phyloP scores from a whole-genome alignment of 2,888 invertebrate species.

The Agrilus mali region DNA sequence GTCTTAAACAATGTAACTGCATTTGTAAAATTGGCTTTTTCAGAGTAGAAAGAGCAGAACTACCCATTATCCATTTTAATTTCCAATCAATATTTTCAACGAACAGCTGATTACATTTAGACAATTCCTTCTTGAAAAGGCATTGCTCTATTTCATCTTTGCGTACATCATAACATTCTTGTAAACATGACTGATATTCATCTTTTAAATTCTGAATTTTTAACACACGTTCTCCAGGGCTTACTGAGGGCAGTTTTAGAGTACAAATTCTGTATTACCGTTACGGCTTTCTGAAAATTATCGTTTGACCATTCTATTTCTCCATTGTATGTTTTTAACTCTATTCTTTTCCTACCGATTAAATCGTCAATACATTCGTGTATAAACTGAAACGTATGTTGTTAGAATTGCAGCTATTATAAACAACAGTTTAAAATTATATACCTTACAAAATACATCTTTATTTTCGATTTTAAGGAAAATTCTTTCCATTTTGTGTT shows the following conservation, averaged over 20 bases:
- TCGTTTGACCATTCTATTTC: slow-evolving; percentile 28
- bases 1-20: slow-evolving; percentile 29
- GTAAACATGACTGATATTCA: slow-evolving; percentile 11
- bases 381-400: slow-evolving; percentile 25
- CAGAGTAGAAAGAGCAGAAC: slow-evolving; percentile 35
- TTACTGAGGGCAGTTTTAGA: slow-evolving; percentile 18
- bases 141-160: slow-evolving; percentile 25
- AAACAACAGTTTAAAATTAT: too few relatives aligned
- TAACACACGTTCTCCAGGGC: slow-evolving; percentile 15
- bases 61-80: slow-evolving; percentile 40
- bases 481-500: too few relatives aligned
- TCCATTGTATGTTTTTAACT: slow-evolving; percentile 22
- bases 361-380: slow-evolving; percentile 29
- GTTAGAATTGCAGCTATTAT: too few relatives aligned
- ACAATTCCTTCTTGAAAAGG: slow-evolving; percentile 22
- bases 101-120: slow-evolving; percentile 27
- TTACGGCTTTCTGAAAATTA: slow-evolving; percentile 22
- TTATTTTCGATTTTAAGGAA: too few relatives aligned
- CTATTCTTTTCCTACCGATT: slow-evolving; percentile 18
- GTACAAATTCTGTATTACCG: slow-evolving; percentile 24
- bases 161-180: slow-evolving; percentile 25
- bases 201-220: slow-evolving; percentile 14
- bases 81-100: slow-evolving; percentile 40
- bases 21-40: slow-evolving; percentile 37
- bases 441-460: too few relatives aligned